Evolutionary conservation across 2,888 invertebrate species (phyloP), one percentile per base, ranked within the genome.

Genomic region (Crepidodera aurea): DNA sequence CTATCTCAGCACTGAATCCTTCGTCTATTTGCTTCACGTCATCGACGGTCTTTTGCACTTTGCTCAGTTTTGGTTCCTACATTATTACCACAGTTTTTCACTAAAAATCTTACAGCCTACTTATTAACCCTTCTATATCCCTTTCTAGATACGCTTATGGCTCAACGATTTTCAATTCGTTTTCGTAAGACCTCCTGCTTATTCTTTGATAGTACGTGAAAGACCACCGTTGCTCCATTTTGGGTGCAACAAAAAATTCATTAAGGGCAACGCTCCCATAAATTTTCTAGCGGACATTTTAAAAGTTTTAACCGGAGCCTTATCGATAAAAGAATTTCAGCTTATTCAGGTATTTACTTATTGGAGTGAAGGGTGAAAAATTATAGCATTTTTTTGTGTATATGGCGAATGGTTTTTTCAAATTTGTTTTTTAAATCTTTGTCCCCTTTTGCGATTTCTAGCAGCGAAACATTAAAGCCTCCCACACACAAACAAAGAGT

Each of bases 101-200:
- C n/a, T n/a, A n/a, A n/a, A n/a, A n/a, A n/a, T n/a, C n/a, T n/a
- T n/a, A n/a, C n/a, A n/a, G n/a, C n/a, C n/a, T n/a, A n/a, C n/a
- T n/a, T n/a, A n/a, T n/a, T n/a, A n/a, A n/a, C n/a, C n/a, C n/a
- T n/a, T n/a, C n/a, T n/a, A n/a, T n/a, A n/a, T n/a, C 6, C 18
- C 22, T 12, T n/a, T 48, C n/a, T 25, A 15, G 13, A 15, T 29
- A 50, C 50, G 50, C 50, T 16, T n/a, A 16, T 50, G 50, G 10
- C 15, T 8, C 13, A 29, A 34, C 13, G 13, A 34, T 13, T 34
- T 34, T 32, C 13, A 15, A 10, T 29, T 10, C 18, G 44, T 37
- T 53, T 54, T 60, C 15, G 29, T 25, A 39, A 39, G 54, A 59
- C 63, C 60, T 60, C 60, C 60, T 51, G 48, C 60, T 60, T 42